These are phyloP conservation scores for Gracilinanus agilis DNA, from an alignment of 2,113 vertebrate species.

Conservation along the genomic window DNA sequence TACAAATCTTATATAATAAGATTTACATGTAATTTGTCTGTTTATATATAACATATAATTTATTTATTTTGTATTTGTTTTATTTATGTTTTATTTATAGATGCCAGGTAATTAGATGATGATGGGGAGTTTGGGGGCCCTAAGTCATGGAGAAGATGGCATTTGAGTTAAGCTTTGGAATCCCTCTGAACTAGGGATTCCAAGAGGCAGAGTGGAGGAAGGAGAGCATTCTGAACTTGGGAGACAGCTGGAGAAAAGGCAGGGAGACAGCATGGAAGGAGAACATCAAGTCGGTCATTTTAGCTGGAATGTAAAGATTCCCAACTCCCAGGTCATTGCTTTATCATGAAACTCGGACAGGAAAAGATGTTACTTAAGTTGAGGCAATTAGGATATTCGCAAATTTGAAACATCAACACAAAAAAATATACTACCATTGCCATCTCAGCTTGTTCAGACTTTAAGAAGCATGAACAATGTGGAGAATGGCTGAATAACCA, in stretches of 20 bases:
- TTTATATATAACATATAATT: too few species aligned
- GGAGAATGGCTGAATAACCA: neutral
- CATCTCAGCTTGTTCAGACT: neutral
- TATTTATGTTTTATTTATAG: too few species aligned
- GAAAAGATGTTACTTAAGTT: neutral
- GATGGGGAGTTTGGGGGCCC: neutral
- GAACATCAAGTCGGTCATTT: too few species aligned
- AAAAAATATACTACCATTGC: neutral
- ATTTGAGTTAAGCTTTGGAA: neutral
- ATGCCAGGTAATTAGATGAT: neutral
- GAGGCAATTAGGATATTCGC: neutral
- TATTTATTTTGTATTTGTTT: too few species aligned
- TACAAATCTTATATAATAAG: too few species aligned
- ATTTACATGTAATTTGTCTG: too few species aligned
- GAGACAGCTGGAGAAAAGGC: neutral
- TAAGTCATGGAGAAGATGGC: neutral
- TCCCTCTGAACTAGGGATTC: neutral
- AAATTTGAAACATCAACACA: neutral
- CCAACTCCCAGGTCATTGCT: conserved; percentile 22
- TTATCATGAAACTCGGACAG: conserved; percentile 21
- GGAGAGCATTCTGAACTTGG: neutral
- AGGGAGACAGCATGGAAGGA: neutral
- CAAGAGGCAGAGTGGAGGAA: neutral
- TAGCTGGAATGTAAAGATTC: conserved; percentile 38
- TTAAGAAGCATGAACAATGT: neutral